Conservation (phyloP, 2,888 invertebrate genomes). For the Hydriomena furcata region DNA sequence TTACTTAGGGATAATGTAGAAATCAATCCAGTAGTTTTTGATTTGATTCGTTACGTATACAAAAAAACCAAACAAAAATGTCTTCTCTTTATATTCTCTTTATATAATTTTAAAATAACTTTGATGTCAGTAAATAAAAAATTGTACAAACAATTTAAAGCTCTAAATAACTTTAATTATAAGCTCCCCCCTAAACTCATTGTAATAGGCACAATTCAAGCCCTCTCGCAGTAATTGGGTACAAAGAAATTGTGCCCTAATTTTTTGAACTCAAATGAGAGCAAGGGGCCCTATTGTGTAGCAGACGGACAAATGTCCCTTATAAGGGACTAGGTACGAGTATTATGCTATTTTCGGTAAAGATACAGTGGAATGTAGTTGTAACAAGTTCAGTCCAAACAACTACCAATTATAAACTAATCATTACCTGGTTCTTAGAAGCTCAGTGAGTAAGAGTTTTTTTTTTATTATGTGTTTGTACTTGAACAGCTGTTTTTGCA, state of each 20-base stretch:
- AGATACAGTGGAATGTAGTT: slow-evolving; percentile 18
- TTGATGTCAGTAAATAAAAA: background rate
- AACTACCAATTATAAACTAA: background rate
- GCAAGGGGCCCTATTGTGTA: slow-evolving; percentile 26
- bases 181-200: background rate
- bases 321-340: slow-evolving; percentile 12
- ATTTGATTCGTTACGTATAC: too few species aligned
- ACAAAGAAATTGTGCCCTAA: slow-evolving; percentile 26
- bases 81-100: too few species aligned
- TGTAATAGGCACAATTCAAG: slow-evolving; percentile 16
- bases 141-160: background rate
- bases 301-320: slow-evolving; percentile 26
- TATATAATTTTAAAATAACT: too few species aligned
- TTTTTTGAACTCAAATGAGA: slow-evolving; percentile 31
- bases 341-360: slow-evolving; percentile 31
- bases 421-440: too few species aligned
- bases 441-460: too few species aligned
- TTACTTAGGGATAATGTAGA: too few species aligned
- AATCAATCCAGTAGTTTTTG: too few species aligned
- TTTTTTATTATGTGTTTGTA: too few species aligned
- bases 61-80: too few species aligned
- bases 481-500: too few species aligned
- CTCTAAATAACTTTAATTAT: background rate
- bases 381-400: background rate
- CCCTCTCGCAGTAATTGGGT: slow-evolving; percentile 27